These are phyloP conservation scores for Folsomia manolachei DNA, from an alignment of 2,888 invertebrate species.

Conservation along the genomic window DNA sequence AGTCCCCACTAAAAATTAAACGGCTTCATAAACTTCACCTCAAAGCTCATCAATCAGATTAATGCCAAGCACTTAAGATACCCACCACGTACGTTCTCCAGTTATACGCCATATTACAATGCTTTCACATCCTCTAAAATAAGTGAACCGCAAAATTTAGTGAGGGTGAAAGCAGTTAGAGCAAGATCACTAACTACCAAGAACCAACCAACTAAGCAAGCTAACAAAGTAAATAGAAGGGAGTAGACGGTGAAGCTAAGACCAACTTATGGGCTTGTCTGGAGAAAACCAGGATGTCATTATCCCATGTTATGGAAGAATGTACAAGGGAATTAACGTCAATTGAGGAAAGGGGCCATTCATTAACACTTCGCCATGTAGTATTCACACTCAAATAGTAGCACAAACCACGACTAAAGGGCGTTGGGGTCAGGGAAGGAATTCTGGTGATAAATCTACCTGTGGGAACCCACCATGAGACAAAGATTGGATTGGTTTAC, in stretches of 20 bases:
- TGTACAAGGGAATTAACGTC: neutral
- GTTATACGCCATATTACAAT: too few species aligned
- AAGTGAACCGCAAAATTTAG: neutral
- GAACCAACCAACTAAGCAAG: neutral
- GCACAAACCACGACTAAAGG: neutral
- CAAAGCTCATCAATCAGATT: neutral
- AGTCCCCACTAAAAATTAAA: neutral
- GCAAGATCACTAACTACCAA: neutral
- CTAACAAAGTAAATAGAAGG: too few species aligned
- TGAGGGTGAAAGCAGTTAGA: neutral
- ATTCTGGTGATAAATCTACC: neutral
- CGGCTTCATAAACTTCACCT: neutral
- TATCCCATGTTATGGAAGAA: neutral
- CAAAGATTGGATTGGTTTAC: neutral
- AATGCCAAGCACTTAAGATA: neutral
- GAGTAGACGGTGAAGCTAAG: too few species aligned
- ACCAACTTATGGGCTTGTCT: too few species aligned
- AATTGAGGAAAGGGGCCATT: neutral
- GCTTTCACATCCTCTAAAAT: too few species aligned
- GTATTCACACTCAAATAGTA: neutral
- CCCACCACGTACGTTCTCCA: neutral
- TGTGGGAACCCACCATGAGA: neutral
- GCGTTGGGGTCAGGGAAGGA: neutral
- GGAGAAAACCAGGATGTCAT: neutral
- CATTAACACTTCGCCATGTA: neutral